phyloP scores from a whole-genome alignment of 2,797 vertebrate genomes.

The Arrhamphus sclerolepis region DNA sequence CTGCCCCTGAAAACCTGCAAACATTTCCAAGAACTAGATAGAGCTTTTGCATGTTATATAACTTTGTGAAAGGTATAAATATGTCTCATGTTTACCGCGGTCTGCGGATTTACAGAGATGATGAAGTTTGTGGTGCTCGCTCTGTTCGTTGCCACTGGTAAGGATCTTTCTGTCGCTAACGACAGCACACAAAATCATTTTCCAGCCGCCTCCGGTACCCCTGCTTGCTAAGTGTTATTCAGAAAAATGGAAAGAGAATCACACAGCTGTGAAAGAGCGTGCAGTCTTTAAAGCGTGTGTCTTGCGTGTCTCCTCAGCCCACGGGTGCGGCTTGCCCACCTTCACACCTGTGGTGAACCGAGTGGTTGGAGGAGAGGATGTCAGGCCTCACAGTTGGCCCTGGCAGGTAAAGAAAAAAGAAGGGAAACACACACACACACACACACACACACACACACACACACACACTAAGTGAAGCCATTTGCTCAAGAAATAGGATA shows the following conservation, averaged over 20 bases:
- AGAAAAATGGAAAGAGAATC: no score
- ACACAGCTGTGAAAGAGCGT: no score
- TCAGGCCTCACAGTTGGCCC: constrained; percentile 80
- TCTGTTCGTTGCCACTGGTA: constrained; percentile 78
- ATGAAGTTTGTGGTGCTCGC: constrained; percentile 81
- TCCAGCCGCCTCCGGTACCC: not conserved
- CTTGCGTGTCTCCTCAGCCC: constrained; percentile 60
- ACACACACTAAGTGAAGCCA: no score
- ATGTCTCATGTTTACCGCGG: not conserved
- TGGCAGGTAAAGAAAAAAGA: constrained; percentile 76
- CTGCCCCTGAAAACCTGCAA: constrained; percentile 27
- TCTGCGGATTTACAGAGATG: constrained; percentile 49
- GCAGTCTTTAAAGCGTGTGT: not conserved
- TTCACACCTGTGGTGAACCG: constrained; percentile 63
- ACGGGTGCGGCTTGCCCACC: constrained; percentile 80
- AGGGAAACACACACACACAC: not conserved
- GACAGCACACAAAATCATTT: not conserved
- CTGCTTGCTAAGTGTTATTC: not conserved
- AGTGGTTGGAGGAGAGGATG: constrained; percentile 81
- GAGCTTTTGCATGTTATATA: constrained; percentile 34
- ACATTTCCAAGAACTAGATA: constrained; percentile 36
- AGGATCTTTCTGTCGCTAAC: constrained; percentile 19
- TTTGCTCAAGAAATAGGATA: no score
- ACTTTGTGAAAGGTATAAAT: constrained; percentile 56
- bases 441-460: no score